These are phyloP conservation scores for Phrynosoma platyrhinos DNA, from an alignment of 2,113 vertebrate genomes.

Conservation along the genomic window DNA sequence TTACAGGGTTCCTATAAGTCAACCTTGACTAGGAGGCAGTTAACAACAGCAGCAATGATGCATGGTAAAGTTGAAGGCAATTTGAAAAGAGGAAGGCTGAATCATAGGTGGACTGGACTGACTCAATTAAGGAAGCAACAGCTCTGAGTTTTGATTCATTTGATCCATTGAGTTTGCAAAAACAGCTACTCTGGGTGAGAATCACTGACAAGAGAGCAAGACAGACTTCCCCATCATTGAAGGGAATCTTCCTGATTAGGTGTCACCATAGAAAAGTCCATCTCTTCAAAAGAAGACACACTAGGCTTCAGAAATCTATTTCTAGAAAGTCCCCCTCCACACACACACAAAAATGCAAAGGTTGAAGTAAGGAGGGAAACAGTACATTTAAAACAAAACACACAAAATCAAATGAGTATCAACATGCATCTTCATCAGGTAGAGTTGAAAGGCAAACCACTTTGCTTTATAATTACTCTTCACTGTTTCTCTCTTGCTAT, in stretches of 20 bases:
- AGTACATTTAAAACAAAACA: neutral
- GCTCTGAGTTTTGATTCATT: too few species aligned
- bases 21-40: too few species aligned
- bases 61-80: neutral
- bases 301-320: neutral
- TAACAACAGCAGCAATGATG: neutral
- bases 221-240: too few species aligned
- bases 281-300: neutral
- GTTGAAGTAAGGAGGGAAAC: neutral
- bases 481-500: conserved; percentile 75
- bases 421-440: conserved; percentile 63
- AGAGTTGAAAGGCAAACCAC: conserved; percentile 49
- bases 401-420: conserved; percentile 21
- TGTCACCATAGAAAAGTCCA: neutral
- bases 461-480: conserved; percentile 69
- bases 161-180: too few species aligned
- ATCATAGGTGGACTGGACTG: too few species aligned
- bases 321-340: too few species aligned
- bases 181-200: too few species aligned
- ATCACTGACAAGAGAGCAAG: too few species aligned
- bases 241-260: neutral
- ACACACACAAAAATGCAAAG: neutral
- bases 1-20: too few species aligned
- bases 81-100: neutral
- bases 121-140: too few species aligned